A percentile compares a stretch with the other conserved stretches of the same genome.
These are phyloP conservation scores for Condylostylus longicornis DNA, from an alignment of 1,140 invertebrate genomes.

Conservation along the genomic window DNA sequence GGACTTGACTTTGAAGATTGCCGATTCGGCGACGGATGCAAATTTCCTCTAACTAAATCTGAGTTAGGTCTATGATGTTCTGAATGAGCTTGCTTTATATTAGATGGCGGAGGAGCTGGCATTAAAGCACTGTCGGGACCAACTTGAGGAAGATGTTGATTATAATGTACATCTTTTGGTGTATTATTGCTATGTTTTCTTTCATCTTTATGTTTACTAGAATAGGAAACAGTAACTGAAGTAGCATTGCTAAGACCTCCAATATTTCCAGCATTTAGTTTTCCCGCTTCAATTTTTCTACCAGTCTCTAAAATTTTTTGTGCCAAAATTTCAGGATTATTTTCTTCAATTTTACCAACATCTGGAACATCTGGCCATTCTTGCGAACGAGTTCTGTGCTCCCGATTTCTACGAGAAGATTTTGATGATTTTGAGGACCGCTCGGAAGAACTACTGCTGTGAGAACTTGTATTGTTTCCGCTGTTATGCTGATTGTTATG, in stretches of 20 bases:
- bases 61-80: conserved; percentile 6
- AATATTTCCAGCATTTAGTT: conserved; percentile 31
- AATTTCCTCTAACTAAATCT: neutral
- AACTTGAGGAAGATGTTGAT: neutral
- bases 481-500: conserved; percentile 8
- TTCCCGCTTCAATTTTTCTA: conserved; percentile 68
- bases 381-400: conserved; percentile 61
- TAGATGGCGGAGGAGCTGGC: conserved; percentile 20
- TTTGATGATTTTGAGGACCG: conserved; percentile 16
- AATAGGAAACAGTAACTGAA: conserved; percentile 1
- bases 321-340: conserved; percentile 75
- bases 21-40: neutral
- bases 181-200: too few relatives aligned
- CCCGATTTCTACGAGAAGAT: conserved; percentile 47
- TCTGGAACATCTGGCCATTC: conserved; percentile 84
- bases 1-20: neutral
- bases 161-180: too few relatives aligned
- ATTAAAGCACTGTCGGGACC: conserved; percentile 23
- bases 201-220: neutral
- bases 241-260: conserved; percentile 15
- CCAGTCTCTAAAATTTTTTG: conserved; percentile 81
- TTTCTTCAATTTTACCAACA: conserved; percentile 77
- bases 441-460: neutral
- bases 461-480: conserved; percentile 11
- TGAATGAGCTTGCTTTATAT: conserved; percentile 10